Base-by-base conservation (phyloP, 2,888 invertebrate genomes). In the Phalangium opilio region DNA sequence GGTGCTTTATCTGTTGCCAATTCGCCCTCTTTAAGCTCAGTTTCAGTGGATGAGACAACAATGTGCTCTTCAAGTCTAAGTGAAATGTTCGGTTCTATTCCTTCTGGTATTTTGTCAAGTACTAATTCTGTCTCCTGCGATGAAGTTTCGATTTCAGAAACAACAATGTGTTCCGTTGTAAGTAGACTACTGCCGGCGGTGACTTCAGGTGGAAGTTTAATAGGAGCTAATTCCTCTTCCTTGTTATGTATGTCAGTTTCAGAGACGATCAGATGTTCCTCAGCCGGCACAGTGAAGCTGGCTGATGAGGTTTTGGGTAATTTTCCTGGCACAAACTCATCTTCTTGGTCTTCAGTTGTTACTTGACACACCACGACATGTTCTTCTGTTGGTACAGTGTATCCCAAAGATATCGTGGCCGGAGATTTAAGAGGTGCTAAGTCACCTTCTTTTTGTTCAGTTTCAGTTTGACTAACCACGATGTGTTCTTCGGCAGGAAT, bases 141-240 rank as follows among this genome's bases (percentile, higher is more conserved):
- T 12, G 47, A 34, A 7, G 50, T 32, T 11, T 50, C 44, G 19
- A 45, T 41, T 20, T 55, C 43, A 10, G 52, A 50, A 2, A 57
- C 44, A 11, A 57, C 41, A 18, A 54, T 36, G 40, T 55, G 52
- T 34, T 57, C 53, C 38, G 54, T 53, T n/a, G 42, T 46, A 7
- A 49, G 51, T 2, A 57, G 18, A 2, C 50, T 44, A 36, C 50
- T 47, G n/a, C 41, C 39, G 7, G 50, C 50, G 17, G 4, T 50
- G 15, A 49, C 38, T 38, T 44, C 42, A 12, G n/a, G 27, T 8
- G 52, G 52, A 18, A 44, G 18, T 20, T 52, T 48, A 11, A 5
- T 33, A 18, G 48, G 46, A 18, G 19, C 32, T 20, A 49, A 47
- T 27, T 41, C 43, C 3, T 43, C 49, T 40, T 49, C 50, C 48